Base-by-base conservation (phyloP, 2,113 vertebrate genomes). In the Labeo catla region DNA sequence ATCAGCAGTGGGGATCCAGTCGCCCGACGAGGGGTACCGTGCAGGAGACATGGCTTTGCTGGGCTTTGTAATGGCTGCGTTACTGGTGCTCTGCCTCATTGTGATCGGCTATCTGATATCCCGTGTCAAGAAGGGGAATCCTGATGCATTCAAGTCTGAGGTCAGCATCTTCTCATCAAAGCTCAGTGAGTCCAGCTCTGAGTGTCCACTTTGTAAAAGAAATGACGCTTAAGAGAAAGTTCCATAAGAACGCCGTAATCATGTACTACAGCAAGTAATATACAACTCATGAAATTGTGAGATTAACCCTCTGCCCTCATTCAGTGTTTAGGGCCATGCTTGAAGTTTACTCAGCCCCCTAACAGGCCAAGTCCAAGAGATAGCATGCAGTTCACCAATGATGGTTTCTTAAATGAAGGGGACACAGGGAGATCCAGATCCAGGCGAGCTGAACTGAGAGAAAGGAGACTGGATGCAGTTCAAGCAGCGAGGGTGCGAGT, bases 31-130 rank as follows among this genome's bases (percentile, higher is more conserved):
- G 0, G 93, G 92, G 57, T 94, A 94, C 88, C 91, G 92, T 6
- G 86, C 93, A 0, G 92, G 94, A n/a, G 94, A 97, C 85, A 97
- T 97, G 96, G 95, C 92, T 9, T 84, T 95, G 11, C 85, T 97
- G 13, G 96, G 96, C 1, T 94, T 95, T 2, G 82, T 92, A 0
- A 94, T 97, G 92, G 96, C 95, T 0, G 94, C 93, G 1, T 86
- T 97, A 79, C 87, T 98, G 23, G 89, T 95, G 49, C 91, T 97
- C 49, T 92, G 91, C 81, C 88, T 98, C 49, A 91, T 95, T 9
- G 84, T 95, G 49, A 95, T 97, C 43, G 96, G 95, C 84, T 91
- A 96, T 86, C 66, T 97, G 79, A 76, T 95, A 77, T 95, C 93
- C 36, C 93, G 91, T 82, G 23, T 95, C 83, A 91, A 90, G 89